A percentile compares a stretch with the other conserved stretches of the same genome.
phyloP scores from a whole-genome alignment of 2,888 invertebrate genomes.

The Hirtodrosophila trivittata region DNA sequence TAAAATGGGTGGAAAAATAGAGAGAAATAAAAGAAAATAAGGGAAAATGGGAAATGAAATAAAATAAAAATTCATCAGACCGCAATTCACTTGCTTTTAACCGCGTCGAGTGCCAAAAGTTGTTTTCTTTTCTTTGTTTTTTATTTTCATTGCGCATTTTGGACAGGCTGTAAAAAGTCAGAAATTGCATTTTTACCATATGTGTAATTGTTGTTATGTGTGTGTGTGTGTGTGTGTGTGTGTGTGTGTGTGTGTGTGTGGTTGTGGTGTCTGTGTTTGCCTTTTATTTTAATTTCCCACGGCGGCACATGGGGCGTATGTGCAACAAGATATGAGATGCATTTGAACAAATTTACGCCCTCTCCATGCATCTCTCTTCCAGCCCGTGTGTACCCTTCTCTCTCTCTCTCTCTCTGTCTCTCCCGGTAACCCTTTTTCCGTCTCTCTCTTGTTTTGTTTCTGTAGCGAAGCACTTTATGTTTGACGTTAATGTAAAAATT shows the following conservation, averaged over 20 bases:
- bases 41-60: conserved; percentile 14
- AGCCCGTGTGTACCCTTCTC: neutral
- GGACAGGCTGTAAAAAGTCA: conserved; percentile 62
- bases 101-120: conserved; percentile 32
- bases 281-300: conserved; percentile 75
- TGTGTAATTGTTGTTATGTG: conserved; percentile 33
- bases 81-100: conserved; percentile 63
- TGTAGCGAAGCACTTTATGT: conserved; percentile 42
- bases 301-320: conserved; percentile 56
- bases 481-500: conserved; percentile 74
- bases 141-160: conserved; percentile 50
- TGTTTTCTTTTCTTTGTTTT: conserved; percentile 40
- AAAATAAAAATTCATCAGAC: conserved; percentile 52
- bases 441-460: neutral
- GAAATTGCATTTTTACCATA: conserved; percentile 63
- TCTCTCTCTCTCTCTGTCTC: neutral
- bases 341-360: conserved; percentile 21
- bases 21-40: conserved; percentile 15
- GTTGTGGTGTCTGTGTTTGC: conserved; percentile 32
- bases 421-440: neutral
- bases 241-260: conserved; percentile 17
- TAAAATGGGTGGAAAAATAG: neutral
- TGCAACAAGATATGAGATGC: conserved; percentile 23
- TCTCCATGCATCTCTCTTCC: neutral
- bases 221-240: conserved; percentile 28